These are phyloP conservation scores for Phodopus roborovskii DNA, from an alignment of 2,113 vertebrate genomes.

Conservation along the genomic window DNA sequence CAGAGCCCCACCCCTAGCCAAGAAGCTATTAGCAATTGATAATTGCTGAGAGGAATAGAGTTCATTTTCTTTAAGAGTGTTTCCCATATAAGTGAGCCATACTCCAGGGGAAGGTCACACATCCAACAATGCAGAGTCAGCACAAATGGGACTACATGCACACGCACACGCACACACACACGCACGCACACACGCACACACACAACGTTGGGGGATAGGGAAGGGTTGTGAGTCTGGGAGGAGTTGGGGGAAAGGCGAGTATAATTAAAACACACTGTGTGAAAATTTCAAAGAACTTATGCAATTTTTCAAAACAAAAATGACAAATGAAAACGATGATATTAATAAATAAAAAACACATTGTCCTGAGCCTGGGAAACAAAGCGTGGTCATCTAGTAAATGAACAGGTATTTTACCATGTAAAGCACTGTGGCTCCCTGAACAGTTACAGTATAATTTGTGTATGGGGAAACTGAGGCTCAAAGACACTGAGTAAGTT, in stretches of 20 bases:
- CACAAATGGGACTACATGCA: neutral
- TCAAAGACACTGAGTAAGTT: neutral
- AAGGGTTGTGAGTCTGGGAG: neutral
- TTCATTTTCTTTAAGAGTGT: neutral
- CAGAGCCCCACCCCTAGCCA: neutral
- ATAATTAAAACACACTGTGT: too few relatives aligned
- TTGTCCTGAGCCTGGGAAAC: too few relatives aligned
- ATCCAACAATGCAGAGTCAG: neutral
- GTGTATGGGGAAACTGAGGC: neutral
- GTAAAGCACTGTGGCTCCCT: neutral
- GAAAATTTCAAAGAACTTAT: too few relatives aligned
- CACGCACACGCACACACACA: neutral
- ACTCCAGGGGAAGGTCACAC: neutral
- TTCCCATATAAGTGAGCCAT: neutral
- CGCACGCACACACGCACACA: too few relatives aligned
- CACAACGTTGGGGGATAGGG: neutral
- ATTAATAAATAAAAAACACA: too few relatives aligned
- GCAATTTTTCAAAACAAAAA: too few relatives aligned
- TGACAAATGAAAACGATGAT: too few relatives aligned
- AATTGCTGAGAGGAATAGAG: neutral
- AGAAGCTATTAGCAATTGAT: neutral
- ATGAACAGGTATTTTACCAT: neutral
- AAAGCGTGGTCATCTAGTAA: neutral
- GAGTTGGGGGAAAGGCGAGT: too few relatives aligned
- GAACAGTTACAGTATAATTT: neutral